Evolutionary conservation across 2,797 vertebrate species (phyloP).

Genomic region (Simalia tracyae): DNA sequence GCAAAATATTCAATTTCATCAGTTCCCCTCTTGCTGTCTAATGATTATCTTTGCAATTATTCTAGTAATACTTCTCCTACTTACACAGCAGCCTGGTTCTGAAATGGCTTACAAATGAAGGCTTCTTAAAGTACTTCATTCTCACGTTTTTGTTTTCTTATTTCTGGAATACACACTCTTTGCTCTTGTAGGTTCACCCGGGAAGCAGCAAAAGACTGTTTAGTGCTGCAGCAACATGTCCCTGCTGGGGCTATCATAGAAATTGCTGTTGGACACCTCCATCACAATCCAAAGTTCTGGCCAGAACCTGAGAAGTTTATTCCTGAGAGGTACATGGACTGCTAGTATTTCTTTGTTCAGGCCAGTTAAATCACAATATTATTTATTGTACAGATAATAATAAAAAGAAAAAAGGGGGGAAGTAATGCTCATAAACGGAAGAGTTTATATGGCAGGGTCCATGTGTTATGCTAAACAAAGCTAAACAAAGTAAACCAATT

Average conservation of each 20-base stretch:
- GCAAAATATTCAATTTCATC: not conserved
- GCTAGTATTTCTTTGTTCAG: conserved; percentile 5
- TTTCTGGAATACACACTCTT: not conserved
- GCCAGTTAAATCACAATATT: not conserved
- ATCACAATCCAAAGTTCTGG: conserved; percentile 87
- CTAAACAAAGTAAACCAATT: not conserved
- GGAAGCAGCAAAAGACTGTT: conserved; percentile 79
- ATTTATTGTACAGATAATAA: not conserved
- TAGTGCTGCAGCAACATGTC: conserved; percentile 82
- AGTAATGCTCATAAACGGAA: not conserved
- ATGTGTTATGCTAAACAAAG: too few relatives aligned
- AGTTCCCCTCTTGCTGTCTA: not conserved
- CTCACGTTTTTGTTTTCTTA: conserved; percentile 22
- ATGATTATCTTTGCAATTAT: not conserved
- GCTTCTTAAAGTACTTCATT: not conserved
- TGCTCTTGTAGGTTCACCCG: conserved; percentile 80
- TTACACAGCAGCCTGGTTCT: not conserved
- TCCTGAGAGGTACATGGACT: conserved; percentile 83
- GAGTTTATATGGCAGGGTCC: too few relatives aligned
- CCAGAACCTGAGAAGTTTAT: conserved; percentile 85
- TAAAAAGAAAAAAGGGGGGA: not conserved
- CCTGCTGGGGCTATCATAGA: conserved; percentile 84
- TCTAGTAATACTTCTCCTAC: not conserved
- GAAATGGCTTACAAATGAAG: not conserved
- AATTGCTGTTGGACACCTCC: conserved; percentile 84